Evolutionary conservation across 2,113 vertebrate genomes (phyloP).

Genomic region (Microcebus tavaratra): DNA sequence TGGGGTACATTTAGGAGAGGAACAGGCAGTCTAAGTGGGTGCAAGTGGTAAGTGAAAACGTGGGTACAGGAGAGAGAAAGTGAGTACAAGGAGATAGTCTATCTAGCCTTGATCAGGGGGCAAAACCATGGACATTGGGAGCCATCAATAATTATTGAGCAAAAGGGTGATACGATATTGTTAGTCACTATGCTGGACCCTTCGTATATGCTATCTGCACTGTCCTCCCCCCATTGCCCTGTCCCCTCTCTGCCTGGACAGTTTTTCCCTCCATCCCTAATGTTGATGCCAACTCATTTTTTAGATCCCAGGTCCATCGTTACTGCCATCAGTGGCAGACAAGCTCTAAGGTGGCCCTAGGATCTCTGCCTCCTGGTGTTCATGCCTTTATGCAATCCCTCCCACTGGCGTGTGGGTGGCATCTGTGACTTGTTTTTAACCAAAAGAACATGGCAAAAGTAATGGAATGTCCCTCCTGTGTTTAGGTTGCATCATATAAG

Average conservation of each 20-base stretch:
- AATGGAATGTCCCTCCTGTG: not conserved
- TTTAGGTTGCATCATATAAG: not conserved
- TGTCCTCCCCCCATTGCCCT: not conserved
- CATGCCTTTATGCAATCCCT: not conserved
- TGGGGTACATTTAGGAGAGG: not conserved
- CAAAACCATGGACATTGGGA: not conserved
- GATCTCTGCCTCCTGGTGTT: not conserved
- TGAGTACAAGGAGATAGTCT: not conserved
- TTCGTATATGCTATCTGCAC: not conserved
- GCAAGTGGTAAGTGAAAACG: not conserved
- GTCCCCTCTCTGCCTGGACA: not conserved
- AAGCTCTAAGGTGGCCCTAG: not conserved
- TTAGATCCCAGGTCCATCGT: not conserved
- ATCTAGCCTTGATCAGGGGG: not conserved
- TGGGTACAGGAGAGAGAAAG: not conserved
- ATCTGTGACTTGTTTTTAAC: not conserved
- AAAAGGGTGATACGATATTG: not conserved
- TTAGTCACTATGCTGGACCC: not conserved
- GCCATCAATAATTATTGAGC: not conserved
- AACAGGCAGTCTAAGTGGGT: not conserved
- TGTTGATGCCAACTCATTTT: not conserved
- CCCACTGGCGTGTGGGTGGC: not conserved
- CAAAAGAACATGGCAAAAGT: not conserved
- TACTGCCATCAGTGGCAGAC: not conserved
- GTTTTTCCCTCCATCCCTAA: not conserved